Conservation (phyloP, 35 echinoderm and acorn worm species). For the Apostichopus japonicus region DNA sequence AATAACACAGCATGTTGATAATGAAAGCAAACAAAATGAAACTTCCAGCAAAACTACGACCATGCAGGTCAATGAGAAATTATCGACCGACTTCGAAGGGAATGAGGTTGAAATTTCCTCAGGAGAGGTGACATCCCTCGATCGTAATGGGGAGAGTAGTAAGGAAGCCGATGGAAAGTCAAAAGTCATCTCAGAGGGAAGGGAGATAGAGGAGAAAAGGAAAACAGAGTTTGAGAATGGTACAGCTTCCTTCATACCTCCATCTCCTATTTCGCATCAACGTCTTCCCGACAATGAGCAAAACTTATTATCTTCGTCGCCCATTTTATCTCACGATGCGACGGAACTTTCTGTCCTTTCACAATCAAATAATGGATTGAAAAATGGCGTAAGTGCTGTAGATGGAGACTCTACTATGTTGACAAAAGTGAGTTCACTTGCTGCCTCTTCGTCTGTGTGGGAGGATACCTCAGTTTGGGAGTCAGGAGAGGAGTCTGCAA, state of each 20-base stretch:
- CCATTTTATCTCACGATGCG: not conserved
- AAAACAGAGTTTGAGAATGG: not conserved
- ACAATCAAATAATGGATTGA: not conserved
- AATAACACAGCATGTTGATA: too few species aligned
- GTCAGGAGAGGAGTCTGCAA: not conserved
- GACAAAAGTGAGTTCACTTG: constrained; percentile 5
- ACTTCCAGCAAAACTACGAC: too few species aligned
- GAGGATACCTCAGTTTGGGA: constrained; percentile 14
- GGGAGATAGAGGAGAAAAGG: not conserved
- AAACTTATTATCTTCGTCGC: not conserved
- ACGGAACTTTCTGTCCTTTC: not conserved
- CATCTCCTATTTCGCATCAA: not conserved
- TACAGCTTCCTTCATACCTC: not conserved
- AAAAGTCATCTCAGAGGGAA: too few species aligned
- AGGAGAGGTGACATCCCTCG: too few species aligned
- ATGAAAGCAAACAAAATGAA: too few species aligned
- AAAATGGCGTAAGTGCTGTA: not conserved
- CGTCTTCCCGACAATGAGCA: not conserved
- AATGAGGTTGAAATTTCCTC: too few species aligned
- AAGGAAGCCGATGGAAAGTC: too few species aligned
- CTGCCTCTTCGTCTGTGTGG: not conserved
- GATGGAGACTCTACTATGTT: constrained; percentile 2
- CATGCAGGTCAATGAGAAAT: too few species aligned
- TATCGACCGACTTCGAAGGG: too few species aligned
- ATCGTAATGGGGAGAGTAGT: too few species aligned